These are phyloP conservation scores for Indicator maculatus DNA, from an alignment of 2,113 vertebrate species.

Conservation along the genomic window DNA sequence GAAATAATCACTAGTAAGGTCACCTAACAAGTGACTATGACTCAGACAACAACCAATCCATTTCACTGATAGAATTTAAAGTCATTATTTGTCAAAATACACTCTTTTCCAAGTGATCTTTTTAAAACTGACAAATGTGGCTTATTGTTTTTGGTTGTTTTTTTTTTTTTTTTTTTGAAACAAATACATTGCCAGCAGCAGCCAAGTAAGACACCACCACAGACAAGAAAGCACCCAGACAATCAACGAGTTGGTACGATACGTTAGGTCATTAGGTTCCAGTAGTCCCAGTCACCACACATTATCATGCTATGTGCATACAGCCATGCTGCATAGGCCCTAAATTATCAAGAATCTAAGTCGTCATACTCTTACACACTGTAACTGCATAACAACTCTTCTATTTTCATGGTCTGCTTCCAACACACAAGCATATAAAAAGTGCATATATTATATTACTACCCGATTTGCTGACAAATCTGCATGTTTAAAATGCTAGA, in stretches of 20 bases:
- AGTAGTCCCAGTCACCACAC: neutral
- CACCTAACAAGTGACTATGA: neutral
- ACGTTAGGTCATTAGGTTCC: neutral
- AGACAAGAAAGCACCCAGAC: neutral
- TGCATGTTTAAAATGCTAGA: neutral
- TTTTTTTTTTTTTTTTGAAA: neutral
- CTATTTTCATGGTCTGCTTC: neutral
- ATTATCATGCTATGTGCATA: neutral
- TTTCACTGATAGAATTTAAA: neutral
- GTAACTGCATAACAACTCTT: neutral
- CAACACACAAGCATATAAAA: neutral
- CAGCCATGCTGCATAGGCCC: accelerated
- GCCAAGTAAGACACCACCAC: neutral
- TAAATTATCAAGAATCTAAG: neutral
- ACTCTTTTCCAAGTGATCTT: neutral
- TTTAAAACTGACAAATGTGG: neutral
- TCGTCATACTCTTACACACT: neutral
- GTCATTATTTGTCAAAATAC: neutral
- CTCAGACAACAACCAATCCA: neutral
- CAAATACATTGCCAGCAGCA: neutral
- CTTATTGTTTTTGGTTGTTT: neutral
- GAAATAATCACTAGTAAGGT: neutral
- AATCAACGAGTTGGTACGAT: neutral
- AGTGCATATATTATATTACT: neutral
- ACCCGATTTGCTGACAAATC: neutral